Evolutionary conservation across 1,140 invertebrate genomes (phyloP).

Genomic region (Micrasema minimum): DNA sequence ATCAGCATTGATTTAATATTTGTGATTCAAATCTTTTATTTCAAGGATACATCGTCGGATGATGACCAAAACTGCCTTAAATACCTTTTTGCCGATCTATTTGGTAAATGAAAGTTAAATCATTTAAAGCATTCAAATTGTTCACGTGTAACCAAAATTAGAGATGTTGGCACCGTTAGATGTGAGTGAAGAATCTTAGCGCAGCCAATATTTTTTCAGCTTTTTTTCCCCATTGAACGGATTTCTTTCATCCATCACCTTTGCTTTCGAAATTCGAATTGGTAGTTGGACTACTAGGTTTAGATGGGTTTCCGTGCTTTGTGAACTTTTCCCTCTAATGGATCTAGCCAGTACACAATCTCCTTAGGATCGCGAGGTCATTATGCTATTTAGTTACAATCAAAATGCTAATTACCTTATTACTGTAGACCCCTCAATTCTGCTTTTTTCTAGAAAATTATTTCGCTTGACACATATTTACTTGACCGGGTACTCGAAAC

Average conservation of each 20-base stretch:
- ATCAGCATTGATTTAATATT: constrained; percentile 8
- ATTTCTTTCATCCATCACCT: constrained; percentile 36
- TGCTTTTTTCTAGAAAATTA: constrained; percentile 5
- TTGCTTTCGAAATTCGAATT: constrained; percentile 42
- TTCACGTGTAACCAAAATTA: constrained; percentile 48
- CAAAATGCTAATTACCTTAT: constrained; percentile 2
- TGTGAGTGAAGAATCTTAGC: constrained; percentile 50
- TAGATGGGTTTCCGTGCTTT: constrained; percentile 20
- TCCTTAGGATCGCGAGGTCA: constrained; percentile 12
- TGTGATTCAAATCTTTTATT: constrained; percentile 42
- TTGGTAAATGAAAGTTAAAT: constrained; percentile 65
- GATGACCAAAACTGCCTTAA: constrained; percentile 74
- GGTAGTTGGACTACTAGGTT: constrained; percentile 38
- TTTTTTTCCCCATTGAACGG: constrained; percentile 30
- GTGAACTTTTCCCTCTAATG: neutral
- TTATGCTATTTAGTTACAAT: constrained; percentile 9
- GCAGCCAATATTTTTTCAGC: constrained; percentile 48
- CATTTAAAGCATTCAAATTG: constrained; percentile 45
- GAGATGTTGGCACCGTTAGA: constrained; percentile 48
- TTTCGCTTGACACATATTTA: too few relatives aligned
- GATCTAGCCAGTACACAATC: neutral
- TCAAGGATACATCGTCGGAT: constrained; percentile 64
- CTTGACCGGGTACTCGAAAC: too few relatives aligned
- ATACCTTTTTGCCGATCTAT: constrained; percentile 70
- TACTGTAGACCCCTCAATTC: constrained; percentile 5